phyloP scores from a whole-genome alignment of 2,888 invertebrate genomes.

The Lasioglossum malachurum region DNA sequence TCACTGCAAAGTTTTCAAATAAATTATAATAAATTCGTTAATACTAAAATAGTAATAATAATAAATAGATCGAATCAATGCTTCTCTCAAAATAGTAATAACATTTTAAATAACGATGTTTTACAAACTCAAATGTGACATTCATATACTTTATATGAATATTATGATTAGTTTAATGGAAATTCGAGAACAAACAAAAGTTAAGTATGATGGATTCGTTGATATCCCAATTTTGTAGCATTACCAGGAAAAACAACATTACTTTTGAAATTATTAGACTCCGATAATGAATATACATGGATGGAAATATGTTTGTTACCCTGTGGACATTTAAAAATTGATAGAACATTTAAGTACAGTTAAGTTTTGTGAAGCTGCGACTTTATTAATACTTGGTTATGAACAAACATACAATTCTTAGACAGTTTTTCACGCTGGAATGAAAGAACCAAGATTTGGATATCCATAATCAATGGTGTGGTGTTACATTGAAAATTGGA shows the following conservation, averaged over 20 bases:
- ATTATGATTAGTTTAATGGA: too few relatives aligned
- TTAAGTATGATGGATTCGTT: background rate
- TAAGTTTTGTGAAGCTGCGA: background rate
- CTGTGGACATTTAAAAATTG: background rate
- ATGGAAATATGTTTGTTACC: too few relatives aligned
- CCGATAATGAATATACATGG: background rate
- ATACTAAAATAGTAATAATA: background rate
- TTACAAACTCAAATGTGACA: too few relatives aligned
- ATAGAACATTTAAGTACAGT: background rate
- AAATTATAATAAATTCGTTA: background rate
- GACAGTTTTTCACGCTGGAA: background rate
- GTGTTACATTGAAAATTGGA: background rate
- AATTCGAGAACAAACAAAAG: background rate
- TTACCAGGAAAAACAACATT: background rate
- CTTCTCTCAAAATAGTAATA: background rate
- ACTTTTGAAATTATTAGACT: constrained; percentile 25
- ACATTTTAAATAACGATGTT: background rate
- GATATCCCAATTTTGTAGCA: too few relatives aligned
- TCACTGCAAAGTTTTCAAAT: background rate
- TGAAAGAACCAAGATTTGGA: background rate
- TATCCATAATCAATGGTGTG: background rate
- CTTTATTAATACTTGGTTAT: constrained; percentile 3
- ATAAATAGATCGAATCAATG: background rate
- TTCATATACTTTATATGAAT: background rate
- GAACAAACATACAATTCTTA: background rate